Percentiles rank a stretch among this genome's conserved stretches.
Evolutionary conservation across 2,888 invertebrate genomes (phyloP).

Genomic region (Malachius bipustulatus): DNA sequence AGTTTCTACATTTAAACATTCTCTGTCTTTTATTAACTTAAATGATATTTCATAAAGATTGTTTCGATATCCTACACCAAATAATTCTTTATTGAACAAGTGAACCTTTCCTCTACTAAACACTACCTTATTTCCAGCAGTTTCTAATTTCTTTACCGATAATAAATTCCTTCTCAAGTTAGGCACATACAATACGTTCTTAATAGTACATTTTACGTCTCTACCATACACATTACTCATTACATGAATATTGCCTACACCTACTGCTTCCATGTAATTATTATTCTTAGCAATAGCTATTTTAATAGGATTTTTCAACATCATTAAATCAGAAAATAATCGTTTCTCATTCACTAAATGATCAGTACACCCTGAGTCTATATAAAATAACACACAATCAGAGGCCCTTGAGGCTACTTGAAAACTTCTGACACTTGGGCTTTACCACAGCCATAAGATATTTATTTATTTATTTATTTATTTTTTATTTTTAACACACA

Average conservation of each 20-base stretch:
- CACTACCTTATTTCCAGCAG: not conserved
- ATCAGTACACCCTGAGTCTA: conserved; percentile 1
- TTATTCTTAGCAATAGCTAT: conserved; percentile 9
- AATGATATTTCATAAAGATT: conserved; percentile 1
- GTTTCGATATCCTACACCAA: not conserved
- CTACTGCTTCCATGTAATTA: conserved; percentile 2
- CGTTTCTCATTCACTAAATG: not conserved
- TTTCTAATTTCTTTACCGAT: conserved; percentile 1
- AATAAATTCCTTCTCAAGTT: not conserved
- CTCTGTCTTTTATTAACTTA: not conserved
- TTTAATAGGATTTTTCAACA: conserved; percentile 7
- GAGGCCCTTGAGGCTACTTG: too few species aligned
- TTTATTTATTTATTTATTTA: too few species aligned
- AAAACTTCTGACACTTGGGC: too few species aligned
- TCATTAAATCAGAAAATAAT: conserved; percentile 4
- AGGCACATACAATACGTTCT: conserved; percentile 1
- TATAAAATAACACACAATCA: too few species aligned
- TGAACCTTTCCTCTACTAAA: not conserved
- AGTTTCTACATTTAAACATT: not conserved
- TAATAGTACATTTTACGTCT: not conserved
- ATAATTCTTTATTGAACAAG: not conserved
- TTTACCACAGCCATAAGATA: too few species aligned
- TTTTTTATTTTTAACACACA: not conserved
- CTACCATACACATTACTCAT: not conserved
- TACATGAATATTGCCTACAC: conserved; percentile 6